Evolutionary conservation across 2,113 vertebrate genomes (phyloP).

Genomic region (Equus quagga): DNA sequence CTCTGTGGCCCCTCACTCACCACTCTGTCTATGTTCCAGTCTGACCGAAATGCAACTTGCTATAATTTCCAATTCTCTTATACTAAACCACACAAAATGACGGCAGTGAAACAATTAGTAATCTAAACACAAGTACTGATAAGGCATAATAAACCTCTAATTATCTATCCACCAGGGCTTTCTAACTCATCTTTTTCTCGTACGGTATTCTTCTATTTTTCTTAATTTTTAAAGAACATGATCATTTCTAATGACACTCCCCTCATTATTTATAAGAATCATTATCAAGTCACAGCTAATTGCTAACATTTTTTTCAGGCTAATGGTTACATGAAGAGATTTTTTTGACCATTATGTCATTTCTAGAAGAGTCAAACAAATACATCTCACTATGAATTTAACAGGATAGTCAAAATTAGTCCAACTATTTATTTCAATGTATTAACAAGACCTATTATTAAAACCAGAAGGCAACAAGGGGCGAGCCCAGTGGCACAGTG

Average conservation of each 20-base stretch:
- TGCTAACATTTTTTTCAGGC: neutral
- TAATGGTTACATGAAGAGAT: neutral
- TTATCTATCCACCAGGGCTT: constrained; percentile 80
- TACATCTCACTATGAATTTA: neutral
- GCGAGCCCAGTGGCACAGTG: too few species aligned
- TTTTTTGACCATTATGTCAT: neutral
- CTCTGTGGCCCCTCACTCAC: constrained; percentile 2
- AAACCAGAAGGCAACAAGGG: neutral
- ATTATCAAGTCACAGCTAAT: constrained; percentile 44
- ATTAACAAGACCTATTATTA: neutral
- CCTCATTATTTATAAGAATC: constrained; percentile 62
- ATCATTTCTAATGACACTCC: constrained; percentile 42
- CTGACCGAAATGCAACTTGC: constrained; percentile 64
- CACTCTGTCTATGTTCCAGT: constrained; percentile 67
- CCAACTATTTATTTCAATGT: neutral
- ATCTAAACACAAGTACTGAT: constrained; percentile 78
- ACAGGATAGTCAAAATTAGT: neutral
- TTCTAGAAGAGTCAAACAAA: neutral
- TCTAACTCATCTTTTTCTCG: constrained; percentile 74
- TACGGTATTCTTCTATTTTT: constrained; percentile 44
- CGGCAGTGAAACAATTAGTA: constrained; percentile 75
- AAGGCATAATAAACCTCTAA: constrained; percentile 21
- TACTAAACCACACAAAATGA: constrained; percentile 78
- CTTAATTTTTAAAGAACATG: constrained; percentile 73
- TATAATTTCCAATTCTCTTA: constrained; percentile 81